phyloP scores from a whole-genome alignment of 2,888 invertebrate species.

The Drosophila tripunctata region DNA sequence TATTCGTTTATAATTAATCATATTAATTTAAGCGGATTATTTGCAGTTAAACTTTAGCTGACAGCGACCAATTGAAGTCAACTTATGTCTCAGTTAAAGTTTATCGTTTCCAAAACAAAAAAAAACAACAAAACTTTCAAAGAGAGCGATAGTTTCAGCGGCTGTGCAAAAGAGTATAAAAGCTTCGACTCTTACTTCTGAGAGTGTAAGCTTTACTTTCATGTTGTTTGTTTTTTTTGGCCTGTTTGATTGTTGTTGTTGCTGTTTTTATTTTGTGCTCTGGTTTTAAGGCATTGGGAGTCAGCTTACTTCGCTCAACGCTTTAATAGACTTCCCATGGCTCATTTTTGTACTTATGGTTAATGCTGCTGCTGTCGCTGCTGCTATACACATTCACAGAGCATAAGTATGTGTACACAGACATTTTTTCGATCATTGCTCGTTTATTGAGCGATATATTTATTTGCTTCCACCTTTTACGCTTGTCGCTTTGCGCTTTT shows the following conservation, averaged over 20 bases:
- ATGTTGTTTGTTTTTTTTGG: constrained; percentile 15
- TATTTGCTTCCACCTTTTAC: constrained; percentile 73
- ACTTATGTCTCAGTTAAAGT: constrained; percentile 44
- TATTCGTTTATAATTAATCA: constrained; percentile 50
- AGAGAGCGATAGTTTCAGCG: not conserved
- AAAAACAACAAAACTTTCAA: too few species aligned
- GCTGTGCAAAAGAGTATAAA: constrained; percentile 42
- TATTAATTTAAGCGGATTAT: constrained; percentile 55
- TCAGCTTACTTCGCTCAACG: constrained; percentile 46
- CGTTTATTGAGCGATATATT: constrained; percentile 69
- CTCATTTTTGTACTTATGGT: constrained; percentile 49
- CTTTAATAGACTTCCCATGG: constrained; percentile 50
- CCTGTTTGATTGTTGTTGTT: not conserved
- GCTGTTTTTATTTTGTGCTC: constrained; percentile 26
- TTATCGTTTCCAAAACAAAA: too few species aligned
- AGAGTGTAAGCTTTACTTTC: constrained; percentile 42
- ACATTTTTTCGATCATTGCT: constrained; percentile 57
- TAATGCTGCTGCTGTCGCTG: constrained; percentile 39
- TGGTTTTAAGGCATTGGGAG: constrained; percentile 42
- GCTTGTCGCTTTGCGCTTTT: constrained; percentile 76
- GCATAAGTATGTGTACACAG: constrained; percentile 12
- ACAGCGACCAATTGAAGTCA: constrained; percentile 46
- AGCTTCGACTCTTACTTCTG: constrained; percentile 40
- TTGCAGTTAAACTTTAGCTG: constrained; percentile 35
- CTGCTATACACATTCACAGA: constrained; percentile 4